These are phyloP conservation scores for Ophioderma brevispina DNA, from an alignment of 35 echinoderm and acorn worm genomes.

Conservation along the genomic window DNA sequence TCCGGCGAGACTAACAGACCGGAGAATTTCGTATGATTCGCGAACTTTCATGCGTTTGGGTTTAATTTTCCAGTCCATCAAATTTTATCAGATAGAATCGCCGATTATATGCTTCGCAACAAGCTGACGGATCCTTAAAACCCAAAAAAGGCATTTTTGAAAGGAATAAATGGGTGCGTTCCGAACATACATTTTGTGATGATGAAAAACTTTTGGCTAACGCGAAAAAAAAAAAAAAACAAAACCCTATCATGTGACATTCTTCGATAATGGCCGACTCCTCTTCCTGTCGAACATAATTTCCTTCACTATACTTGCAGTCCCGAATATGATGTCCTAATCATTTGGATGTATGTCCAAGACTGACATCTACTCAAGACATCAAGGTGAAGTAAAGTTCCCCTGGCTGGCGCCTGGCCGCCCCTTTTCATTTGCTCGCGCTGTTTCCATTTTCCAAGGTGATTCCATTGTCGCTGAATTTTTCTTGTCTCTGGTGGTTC, in stretches of 20 bases:
- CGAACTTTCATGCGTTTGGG: conserved; percentile 45
- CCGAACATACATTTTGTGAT: conserved; percentile 25
- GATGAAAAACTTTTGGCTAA: conserved; percentile 43
- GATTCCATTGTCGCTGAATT: conserved; percentile 47
- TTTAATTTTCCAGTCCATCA: conserved; percentile 52
- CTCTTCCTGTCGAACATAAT: conserved; percentile 24
- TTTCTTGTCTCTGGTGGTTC: background rate
- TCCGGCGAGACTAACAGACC: background rate
- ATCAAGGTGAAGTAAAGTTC: conserved; percentile 5
- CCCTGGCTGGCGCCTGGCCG: background rate
- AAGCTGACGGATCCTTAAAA: background rate
- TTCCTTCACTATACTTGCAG: conserved; percentile 25
- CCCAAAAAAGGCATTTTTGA: conserved; percentile 26
- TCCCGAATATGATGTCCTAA: conserved; percentile 2
- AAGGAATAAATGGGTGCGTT: conserved; percentile 21
- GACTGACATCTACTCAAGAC: conserved; percentile 42
- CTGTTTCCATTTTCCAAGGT: conserved; percentile 18
- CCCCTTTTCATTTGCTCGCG: background rate
- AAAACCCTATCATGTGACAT: conserved; percentile 30
- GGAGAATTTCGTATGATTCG: no score
- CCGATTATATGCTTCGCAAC: conserved; percentile 16
- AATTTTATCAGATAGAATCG: conserved; percentile 43
- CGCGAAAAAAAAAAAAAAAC: conserved; percentile 33
- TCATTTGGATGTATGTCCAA: background rate
- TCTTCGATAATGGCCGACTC: conserved; percentile 24